Conservation (phyloP, 2,888 invertebrate genomes). For the Callyntrura sp. region DNA sequence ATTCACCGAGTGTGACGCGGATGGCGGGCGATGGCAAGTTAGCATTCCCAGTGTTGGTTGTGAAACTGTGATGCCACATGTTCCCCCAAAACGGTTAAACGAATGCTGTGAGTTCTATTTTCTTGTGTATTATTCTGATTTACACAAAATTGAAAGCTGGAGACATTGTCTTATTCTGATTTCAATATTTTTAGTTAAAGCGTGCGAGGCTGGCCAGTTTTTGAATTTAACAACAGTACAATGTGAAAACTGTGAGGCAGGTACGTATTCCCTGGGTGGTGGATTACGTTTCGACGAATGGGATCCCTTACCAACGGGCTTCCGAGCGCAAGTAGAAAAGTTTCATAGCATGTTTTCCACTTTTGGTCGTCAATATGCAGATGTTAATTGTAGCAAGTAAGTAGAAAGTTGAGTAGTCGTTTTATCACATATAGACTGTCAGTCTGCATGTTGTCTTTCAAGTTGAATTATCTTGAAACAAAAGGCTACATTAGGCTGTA, state of each 20-base stretch:
- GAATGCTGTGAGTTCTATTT: constrained; percentile 87
- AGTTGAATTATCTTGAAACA: not conserved
- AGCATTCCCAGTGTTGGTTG: constrained; percentile 86
- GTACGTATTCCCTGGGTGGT: constrained; percentile 87
- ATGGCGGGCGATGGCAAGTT: constrained; percentile 86
- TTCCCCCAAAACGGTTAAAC: constrained; percentile 86
- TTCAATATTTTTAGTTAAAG: constrained; percentile 84
- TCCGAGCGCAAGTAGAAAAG: constrained; percentile 85
- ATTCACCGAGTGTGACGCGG: constrained; percentile 87
- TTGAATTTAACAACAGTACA: constrained; percentile 86
- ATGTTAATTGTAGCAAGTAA: constrained; percentile 85
- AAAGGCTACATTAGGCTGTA: not conserved
- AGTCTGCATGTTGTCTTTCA: not conserved
- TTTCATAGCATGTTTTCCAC: constrained; percentile 85
- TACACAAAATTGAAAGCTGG: no score
- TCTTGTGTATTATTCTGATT: not conserved
- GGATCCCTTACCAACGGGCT: constrained; percentile 86
- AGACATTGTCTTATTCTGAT: not conserved
- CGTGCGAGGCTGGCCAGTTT: constrained; percentile 87
- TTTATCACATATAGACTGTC: not conserved
- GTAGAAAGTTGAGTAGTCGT: constrained; percentile 74
- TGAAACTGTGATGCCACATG: constrained; percentile 85
- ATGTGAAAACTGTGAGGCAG: constrained; percentile 86
- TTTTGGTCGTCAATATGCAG: constrained; percentile 84
- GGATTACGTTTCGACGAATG: constrained; percentile 87